Base-by-base conservation (phyloP, 2,113 vertebrate species). In the Oryzias javanicus region DNA sequence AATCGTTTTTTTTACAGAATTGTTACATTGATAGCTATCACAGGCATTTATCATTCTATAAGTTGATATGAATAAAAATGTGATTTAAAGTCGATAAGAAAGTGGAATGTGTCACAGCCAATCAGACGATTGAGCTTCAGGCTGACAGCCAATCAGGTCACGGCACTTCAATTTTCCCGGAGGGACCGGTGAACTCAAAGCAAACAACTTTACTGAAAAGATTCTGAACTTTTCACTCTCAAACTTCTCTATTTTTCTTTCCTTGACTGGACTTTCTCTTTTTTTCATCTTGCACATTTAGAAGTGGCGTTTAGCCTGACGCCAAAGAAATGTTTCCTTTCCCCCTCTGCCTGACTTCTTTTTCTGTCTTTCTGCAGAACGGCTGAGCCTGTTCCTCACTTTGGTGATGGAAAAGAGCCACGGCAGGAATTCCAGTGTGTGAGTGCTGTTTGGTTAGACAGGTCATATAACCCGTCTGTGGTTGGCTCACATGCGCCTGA, bases 181-280 rank as follows among this genome's bases (percentile, higher is more conserved):
- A 67, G 84, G 80, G 84, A 86, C 64, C 27, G 24, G 45, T 84
- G 79, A 89, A 89, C 83, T 81, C 60, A 22, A 46, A 2, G 27
- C 62, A 72, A 72, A 79, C 71, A 78, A 87, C 80, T 64, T 83
- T 85, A 86, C 63, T 83, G 65, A 81, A 54, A 78, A 84, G 74
- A 85, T 83, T 62, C 7, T 87, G 86, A 91, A 90, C 87, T 89
- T 88, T 91, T 88, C 82, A 82, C 80, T 88, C 80, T 81, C 76
- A 81, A 81, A 83, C 73, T 85, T 70, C 76, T 74, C 67, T 49
- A 60, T 74, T 78, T 82, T 68, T 58, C 77, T 77, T 74, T 81
- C 74, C 58, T 68, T 42, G 70, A 67, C 57, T 54, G 64, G 59
- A 40, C 61, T 73, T 64, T 65, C 66, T 59, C 84, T 46, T 74